Percentiles rank a stretch among this genome's conserved stretches.
These are phyloP conservation scores for Heliconius cydno DNA, from an alignment of 2,888 invertebrate species.

Conservation along the genomic window DNA sequence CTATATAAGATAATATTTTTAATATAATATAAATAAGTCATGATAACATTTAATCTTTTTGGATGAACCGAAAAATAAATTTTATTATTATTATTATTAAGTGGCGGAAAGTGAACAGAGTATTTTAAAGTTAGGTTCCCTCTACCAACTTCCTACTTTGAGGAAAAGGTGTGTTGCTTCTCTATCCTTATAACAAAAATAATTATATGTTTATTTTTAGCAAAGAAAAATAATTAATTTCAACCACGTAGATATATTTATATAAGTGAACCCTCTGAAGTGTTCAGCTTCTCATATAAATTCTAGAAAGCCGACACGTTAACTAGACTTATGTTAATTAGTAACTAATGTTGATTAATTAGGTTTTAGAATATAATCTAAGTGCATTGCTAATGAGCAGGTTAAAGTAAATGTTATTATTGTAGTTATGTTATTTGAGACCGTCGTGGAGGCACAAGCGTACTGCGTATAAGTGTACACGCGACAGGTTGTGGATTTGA, in stretches of 20 bases:
- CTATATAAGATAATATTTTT: too few species aligned
- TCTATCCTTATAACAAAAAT: neutral
- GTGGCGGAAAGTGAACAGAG: neutral
- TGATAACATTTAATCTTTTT: too few species aligned
- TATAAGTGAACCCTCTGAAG: neutral
- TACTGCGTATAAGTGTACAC: neutral
- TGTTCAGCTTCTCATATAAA: neutral
- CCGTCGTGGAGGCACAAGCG: too few species aligned
- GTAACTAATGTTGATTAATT: conserved; percentile 29
- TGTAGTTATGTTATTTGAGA: neutral
- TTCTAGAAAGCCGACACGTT: conserved; percentile 15
- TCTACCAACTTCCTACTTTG: neutral
- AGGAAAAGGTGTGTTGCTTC: neutral
- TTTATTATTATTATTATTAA: too few species aligned
- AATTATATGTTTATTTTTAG: neutral
- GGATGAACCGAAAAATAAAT: too few species aligned
- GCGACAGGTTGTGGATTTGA: neutral
- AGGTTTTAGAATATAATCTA: conserved; percentile 30
- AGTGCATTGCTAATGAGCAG: conserved; percentile 29
- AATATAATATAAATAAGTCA: too few species aligned
- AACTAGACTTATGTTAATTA: conserved; percentile 23
- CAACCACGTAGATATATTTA: neutral
- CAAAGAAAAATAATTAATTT: conserved; percentile 31
- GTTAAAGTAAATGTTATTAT: conserved; percentile 3
- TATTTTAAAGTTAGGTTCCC: neutral